These are phyloP conservation scores for Ceraclea dissimilis DNA, from an alignment of 2,888 invertebrate species.

Conservation along the genomic window DNA sequence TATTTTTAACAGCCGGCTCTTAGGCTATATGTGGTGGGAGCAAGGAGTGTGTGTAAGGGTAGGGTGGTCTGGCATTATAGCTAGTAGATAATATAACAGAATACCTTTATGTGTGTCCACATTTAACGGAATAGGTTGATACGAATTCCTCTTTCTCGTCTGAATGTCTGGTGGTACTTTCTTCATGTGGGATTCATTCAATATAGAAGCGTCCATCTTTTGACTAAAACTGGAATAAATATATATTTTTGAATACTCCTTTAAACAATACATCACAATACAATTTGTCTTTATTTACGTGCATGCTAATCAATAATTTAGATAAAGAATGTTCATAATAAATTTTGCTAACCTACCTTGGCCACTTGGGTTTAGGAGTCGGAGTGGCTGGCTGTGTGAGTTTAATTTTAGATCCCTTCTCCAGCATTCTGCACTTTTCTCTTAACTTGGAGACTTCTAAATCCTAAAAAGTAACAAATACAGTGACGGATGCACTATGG, in stretches of 20 bases:
- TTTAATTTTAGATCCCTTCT: constrained; percentile 39
- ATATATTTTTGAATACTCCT: too few relatives aligned
- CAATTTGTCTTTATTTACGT: too few relatives aligned
- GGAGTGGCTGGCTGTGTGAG: constrained; percentile 32
- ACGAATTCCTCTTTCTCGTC: background rate
- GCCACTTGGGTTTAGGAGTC: constrained; percentile 26
- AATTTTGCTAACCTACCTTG: too few relatives aligned
- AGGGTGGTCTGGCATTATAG: too few relatives aligned
- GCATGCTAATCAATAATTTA: too few relatives aligned
- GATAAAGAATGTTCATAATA: too few relatives aligned
- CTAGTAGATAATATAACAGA: too few relatives aligned
- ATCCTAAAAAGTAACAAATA: constrained; percentile 39
- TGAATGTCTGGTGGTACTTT: background rate
- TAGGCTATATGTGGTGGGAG: too few relatives aligned
- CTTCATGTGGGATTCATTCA: background rate
- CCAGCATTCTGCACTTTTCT: constrained; percentile 44
- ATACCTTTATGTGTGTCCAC: background rate
- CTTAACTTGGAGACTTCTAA: constrained; percentile 51
- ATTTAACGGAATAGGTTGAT: background rate
- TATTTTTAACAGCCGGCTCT: too few relatives aligned
- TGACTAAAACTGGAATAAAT: constrained; percentile 15
- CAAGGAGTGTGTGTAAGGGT: too few relatives aligned
- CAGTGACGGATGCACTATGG: too few relatives aligned
- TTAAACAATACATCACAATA: too few relatives aligned
- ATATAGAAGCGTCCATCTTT: constrained; percentile 10